These are phyloP conservation scores for Cephalopterus ornatus DNA, from an alignment of 2,113 vertebrate genomes.

Conservation along the genomic window DNA sequence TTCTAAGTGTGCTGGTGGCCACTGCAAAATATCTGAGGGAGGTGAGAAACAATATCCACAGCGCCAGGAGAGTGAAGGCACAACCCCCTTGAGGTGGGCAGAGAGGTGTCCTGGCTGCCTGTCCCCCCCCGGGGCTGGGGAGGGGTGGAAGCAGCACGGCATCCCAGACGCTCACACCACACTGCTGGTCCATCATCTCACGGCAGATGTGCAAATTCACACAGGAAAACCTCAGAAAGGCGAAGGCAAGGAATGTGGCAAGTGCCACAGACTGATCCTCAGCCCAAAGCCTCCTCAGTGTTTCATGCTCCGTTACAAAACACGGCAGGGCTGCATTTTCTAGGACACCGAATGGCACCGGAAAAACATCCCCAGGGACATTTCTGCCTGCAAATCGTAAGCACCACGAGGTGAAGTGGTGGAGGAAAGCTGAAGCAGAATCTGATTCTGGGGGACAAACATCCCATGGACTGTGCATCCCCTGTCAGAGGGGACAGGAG, in stretches of 20 bases:
- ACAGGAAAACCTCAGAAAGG: background rate
- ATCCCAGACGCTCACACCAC: background rate
- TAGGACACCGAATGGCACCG: background rate
- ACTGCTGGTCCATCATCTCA: background rate
- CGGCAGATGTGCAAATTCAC: fast-evolving
- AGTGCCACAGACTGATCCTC: background rate
- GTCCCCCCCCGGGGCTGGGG: fast-evolving
- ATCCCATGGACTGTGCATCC: fast-evolving
- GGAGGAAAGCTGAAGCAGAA: background rate
- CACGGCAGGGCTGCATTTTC: background rate
- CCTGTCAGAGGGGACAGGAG: fast-evolving
- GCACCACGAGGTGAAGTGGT: background rate
- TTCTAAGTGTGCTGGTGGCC: background rate
- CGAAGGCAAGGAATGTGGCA: background rate
- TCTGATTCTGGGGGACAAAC: background rate
- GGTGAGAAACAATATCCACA: background rate
- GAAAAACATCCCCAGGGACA: no score
- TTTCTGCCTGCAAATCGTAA: background rate
- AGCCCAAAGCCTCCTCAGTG: background rate
- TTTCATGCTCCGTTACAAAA: background rate
- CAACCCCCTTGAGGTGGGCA: background rate
- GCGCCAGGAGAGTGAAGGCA: background rate
- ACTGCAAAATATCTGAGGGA: background rate
- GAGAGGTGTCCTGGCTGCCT: background rate
- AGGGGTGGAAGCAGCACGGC: background rate